These are phyloP conservation scores for Sebastes vulpes DNA, from an alignment of 2,797 vertebrate species.

Conservation along the genomic window DNA sequence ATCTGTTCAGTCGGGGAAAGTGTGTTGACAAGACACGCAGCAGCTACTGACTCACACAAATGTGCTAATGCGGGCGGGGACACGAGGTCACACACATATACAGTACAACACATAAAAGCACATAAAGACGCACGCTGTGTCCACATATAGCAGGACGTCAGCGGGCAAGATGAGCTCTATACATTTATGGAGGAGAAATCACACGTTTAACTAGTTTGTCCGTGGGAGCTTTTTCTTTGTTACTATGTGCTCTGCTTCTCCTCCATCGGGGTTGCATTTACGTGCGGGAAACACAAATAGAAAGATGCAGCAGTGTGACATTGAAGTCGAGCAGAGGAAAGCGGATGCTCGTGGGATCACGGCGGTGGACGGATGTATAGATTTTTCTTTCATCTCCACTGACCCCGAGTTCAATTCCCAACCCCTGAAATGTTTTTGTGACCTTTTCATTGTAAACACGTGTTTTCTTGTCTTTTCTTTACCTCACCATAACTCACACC, in stretches of 20 bases:
- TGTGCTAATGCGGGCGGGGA: not conserved
- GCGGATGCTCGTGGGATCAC: conserved; percentile 2
- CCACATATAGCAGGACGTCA: conserved; percentile 24
- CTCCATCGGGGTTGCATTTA: not conserved
- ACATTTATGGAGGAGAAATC: conserved; percentile 7
- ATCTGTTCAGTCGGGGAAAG: conserved; percentile 18
- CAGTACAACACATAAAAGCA: not conserved
- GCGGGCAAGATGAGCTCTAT: not conserved
- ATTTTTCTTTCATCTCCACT: conserved; percentile 31
- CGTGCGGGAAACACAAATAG: not conserved
- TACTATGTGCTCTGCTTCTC: not conserved
- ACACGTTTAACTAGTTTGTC: conserved; percentile 5
- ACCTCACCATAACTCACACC: not conserved
- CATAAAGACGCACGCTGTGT: conserved; percentile 4
- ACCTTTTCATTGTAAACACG: conserved; percentile 4
- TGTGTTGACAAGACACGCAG: conserved; percentile 24
- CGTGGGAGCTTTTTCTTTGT: not conserved
- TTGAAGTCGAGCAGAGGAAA: not conserved
- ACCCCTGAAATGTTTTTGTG: not conserved
- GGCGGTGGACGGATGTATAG: not conserved
- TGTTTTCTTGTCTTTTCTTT: not conserved
- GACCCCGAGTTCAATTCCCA: conserved; percentile 23
- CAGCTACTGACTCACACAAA: conserved; percentile 3
- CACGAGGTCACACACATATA: not conserved
- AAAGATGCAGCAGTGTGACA: conserved; percentile 10